Evolutionary conservation across 2,888 invertebrate species (phyloP).

Genomic region (Morinoia aosen): DNA sequence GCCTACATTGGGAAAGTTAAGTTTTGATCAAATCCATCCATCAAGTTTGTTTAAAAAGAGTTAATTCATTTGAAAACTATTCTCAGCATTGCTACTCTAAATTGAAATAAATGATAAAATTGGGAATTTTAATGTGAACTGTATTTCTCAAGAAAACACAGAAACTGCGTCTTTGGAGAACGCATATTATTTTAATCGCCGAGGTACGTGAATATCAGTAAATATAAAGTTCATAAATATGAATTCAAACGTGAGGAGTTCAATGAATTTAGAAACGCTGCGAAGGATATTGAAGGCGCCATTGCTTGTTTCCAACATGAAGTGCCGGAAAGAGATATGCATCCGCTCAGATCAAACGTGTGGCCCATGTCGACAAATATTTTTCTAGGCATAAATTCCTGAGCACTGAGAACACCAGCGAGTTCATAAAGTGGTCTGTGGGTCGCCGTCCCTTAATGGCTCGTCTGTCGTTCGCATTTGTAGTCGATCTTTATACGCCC

Average conservation of each 20-base stretch:
- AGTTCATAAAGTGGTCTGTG: constrained; percentile 12
- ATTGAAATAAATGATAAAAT: no score
- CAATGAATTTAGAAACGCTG: background rate
- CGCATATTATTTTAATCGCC: no score
- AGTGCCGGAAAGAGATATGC: background rate
- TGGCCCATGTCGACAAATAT: background rate
- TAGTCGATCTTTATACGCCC: constrained; percentile 12
- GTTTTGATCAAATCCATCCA: background rate
- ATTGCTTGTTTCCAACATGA: background rate
- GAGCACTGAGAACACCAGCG: background rate
- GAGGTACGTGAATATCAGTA: no score
- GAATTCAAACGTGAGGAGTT: background rate
- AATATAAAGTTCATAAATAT: background rate
- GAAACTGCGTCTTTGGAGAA: no score
- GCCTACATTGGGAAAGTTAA: background rate
- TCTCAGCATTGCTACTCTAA: no score
- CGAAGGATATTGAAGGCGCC: background rate
- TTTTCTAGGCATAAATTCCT: constrained; percentile 17
- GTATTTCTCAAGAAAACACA: background rate
- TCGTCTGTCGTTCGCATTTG: constrained; percentile 3
- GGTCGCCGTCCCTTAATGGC: constrained; percentile 4
- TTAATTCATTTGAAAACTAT: background rate
- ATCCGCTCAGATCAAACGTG: background rate
- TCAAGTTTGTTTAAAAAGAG: background rate
- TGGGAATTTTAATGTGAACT: background rate